Conservation (phyloP, 2,113 vertebrate genomes). For the Istiophorus platypterus region DNA sequence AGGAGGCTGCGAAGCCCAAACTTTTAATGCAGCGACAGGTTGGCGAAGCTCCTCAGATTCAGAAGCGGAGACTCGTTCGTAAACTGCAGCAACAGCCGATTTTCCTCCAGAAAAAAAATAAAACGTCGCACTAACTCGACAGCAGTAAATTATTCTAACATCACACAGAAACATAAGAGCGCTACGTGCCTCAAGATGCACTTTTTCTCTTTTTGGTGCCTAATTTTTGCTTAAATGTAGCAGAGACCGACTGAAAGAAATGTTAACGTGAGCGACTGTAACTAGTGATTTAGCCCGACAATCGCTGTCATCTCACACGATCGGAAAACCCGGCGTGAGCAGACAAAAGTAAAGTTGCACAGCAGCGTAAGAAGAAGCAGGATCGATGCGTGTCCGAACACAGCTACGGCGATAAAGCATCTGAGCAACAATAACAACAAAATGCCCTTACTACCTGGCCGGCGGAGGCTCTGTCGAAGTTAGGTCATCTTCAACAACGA, state of each 20-base stretch:
- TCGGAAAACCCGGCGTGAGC: conserved; percentile 42
- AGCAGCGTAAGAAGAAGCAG: conserved; percentile 18
- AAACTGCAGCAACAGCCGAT: conserved; percentile 12
- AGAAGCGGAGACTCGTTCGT: not conserved
- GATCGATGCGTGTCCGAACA: conserved; percentile 20
- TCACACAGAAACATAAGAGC: not conserved
- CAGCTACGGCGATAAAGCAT: conserved; percentile 12
- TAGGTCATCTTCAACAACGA: conserved; percentile 76
- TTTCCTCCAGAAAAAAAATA: no score
- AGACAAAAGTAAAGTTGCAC: conserved; percentile 38
- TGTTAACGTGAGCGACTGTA: no score
- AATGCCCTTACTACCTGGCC: conserved; percentile 70
- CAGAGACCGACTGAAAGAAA: not conserved
- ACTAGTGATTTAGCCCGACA: not conserved
- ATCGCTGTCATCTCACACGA: conserved; percentile 31
- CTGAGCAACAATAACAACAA: no score
- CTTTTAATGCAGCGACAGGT: conserved; percentile 46
- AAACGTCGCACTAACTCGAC: not conserved
- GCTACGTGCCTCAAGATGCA: no score
- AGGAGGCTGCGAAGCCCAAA: conserved; percentile 27
- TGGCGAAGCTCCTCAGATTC: conserved; percentile 19
- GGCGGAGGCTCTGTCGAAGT: conserved; percentile 65
- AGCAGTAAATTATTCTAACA: not conserved
- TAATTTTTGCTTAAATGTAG: not conserved
- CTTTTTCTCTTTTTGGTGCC: not conserved